Conservation (phyloP, 37 sponge, comb jelly and placozoan species). For the Cliona cf. orientalis region DNA sequence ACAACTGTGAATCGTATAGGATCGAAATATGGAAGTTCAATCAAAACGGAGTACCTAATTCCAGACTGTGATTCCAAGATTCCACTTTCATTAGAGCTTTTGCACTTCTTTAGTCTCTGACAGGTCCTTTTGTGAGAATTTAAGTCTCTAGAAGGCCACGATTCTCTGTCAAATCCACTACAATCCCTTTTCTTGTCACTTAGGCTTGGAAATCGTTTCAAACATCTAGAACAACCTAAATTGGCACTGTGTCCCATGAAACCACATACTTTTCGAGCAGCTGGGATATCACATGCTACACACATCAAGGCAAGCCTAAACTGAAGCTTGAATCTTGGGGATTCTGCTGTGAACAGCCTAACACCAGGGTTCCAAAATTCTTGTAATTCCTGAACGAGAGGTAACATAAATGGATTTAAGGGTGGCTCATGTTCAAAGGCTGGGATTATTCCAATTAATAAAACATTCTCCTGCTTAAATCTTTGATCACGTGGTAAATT, state of each 20-base stretch:
- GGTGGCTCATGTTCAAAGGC: constrained; percentile 6
- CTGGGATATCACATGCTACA: constrained; percentile 49
- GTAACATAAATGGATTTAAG: constrained; percentile 24
- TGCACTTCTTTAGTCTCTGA: neutral
- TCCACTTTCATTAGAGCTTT: neutral
- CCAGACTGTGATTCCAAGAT: constrained; percentile 24
- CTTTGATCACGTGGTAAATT: constrained; percentile 23
- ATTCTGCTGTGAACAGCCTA: neutral
- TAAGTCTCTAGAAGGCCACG: constrained; percentile 8
- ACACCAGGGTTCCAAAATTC: constrained; percentile 3
- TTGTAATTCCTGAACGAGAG: constrained; percentile 39
- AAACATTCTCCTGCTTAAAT: constrained; percentile 22
- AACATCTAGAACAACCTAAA: constrained; percentile 44
- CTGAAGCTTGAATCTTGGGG: neutral
- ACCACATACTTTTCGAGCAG: constrained; percentile 54
- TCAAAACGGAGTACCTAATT: constrained; percentile 14
- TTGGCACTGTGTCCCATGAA: constrained; percentile 40
- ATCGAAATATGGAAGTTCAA: constrained; percentile 47
- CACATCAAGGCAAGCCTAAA: constrained; percentile 1
- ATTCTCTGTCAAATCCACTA: constrained; percentile 16
- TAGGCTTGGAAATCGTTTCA: constrained; percentile 27
- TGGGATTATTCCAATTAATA: constrained; percentile 26
- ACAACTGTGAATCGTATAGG: neutral
- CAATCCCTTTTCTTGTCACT: constrained; percentile 17
- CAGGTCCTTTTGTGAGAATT: neutral